phyloP scores from a whole-genome alignment of 2,797 vertebrate genomes.

The Micromesistius poutassou region DNA sequence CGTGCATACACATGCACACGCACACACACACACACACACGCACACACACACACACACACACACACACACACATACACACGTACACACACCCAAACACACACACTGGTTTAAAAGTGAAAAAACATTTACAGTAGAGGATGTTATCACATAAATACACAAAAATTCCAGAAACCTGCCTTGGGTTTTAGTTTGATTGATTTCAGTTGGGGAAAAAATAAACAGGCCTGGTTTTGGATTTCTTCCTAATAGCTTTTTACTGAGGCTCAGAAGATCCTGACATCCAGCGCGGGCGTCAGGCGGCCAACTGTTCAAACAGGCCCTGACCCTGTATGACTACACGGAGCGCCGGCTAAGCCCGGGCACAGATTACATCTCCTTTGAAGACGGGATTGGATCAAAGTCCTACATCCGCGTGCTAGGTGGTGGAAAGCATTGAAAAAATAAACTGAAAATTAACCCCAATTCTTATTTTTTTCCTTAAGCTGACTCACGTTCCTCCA shows the following conservation, averaged over 20 bases:
- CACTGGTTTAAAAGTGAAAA: background rate
- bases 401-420: background rate
- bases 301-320: constrained; percentile 12
- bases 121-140: background rate
- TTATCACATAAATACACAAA: background rate
- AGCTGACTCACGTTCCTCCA: background rate
- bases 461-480: background rate
- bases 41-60: background rate
- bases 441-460: background rate
- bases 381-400: background rate
- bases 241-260: background rate
- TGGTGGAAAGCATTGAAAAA: background rate
- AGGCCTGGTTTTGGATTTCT: constrained; percentile 1
- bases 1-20: background rate
- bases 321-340: background rate
- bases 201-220: constrained; percentile 8
- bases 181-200: constrained; percentile 1
- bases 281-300: background rate
- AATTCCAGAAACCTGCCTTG: background rate
- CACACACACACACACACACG: constrained; percentile 19
- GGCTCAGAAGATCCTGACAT: background rate
- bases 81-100: background rate
- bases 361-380: background rate
- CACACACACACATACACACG: background rate
- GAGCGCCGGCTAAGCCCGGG: background rate